Evolutionary conservation across 2,797 vertebrate genomes (phyloP), one percentile per base, ranked within the genome.

Genomic region (Myotis daubentonii): DNA sequence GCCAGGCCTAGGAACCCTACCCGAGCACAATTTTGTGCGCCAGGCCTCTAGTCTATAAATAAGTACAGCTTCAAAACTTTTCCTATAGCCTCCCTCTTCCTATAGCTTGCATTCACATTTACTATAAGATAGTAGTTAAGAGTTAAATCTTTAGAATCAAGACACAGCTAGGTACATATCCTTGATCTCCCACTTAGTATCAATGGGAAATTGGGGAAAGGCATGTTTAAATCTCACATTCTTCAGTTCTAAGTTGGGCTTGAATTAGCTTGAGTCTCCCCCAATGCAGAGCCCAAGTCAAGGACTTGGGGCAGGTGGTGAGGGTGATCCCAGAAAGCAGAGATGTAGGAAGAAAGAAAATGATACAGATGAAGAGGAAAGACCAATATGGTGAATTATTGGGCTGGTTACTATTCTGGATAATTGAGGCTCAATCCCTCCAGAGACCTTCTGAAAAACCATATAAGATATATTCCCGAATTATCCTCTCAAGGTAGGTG

Each of bases 1-100:
- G 53, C 20, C 53, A 55, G 53, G 20, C 22, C 53, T 55, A 55
- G 20, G 53, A 8, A 22, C 20, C 53, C 53, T 55, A 8, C 53
- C 20, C 8, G 8, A 1, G 20, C 20, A 55, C 20, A 55, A 55
- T 55, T 55, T 22, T 20, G 6, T 55, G 53, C 53, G 3, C 53
- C 20, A 55, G 20, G 3, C 53, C 53, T 55, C 53, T 55, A 55
- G 53, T 90, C 49, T 87, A 30, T 20, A 65, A 70, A 66, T 57
- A 85, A 86, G 36, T 82, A 60, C 10, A 75, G 55, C 89, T 53
- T 62, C 80, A 74, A 68, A 86, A 70, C 28, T 93, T 68, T 85
- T 38, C 33, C 44, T 36, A 57, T 28, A 47, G 53, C 30, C 3
- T 47, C 23, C 2, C 60, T 85, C 23, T 68, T 10, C 53, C 0